Evolutionary conservation across 2,797 vertebrate genomes (phyloP), one percentile per base, ranked within the genome.

Genomic region (Paedocypris micromegethes): DNA sequence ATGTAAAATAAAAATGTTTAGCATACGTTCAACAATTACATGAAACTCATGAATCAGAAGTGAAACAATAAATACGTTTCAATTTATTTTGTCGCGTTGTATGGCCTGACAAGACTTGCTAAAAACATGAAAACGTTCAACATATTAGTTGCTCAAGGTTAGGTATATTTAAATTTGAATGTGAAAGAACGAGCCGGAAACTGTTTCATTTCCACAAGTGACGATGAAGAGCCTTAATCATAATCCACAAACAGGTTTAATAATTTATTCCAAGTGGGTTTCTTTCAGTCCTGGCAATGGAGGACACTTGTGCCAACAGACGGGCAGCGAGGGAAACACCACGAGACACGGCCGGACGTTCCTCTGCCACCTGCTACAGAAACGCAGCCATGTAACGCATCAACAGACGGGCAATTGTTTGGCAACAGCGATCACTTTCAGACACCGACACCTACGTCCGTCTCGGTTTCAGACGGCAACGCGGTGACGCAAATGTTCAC

Each of bases 261-360:
- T 63, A 79, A 79, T 81, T 82, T 40, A 83, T 64, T 58, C 61
- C n/a, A 40, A 5, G 9, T 9, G 58, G 59, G 57, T 49, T 66
- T 70, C 50, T 49, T 66, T 69, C 9, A 62, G 66, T 51, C 43
- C 63, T 75, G 76, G 66, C 63, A 64, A n/a, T n/a, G 65, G 66
- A 8, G 72, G 43, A 48, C 50, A 64, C 61, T 52, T 39, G 57
- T 8, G n/a, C 9, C 43, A 71, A 58, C 60, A 63, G 78, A 79
- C 81, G 81, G 83, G 72, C 77, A 82, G 82, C 73, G 81, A 80
- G 47, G 62, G 63, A 60, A 68, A 76, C 60, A 71, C 66, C 50
- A 55, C 46, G 68, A 71, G 58, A 48, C 40, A 63, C 63, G 59
- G 42, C 55, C 47, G 5, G 4, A 54, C 40, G 52, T 66, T 3